Percentiles rank a stretch among this genome's conserved stretches.
These are phyloP conservation scores for Erynnis tages DNA, from an alignment of 2,888 invertebrate genomes.

Conservation along the genomic window DNA sequence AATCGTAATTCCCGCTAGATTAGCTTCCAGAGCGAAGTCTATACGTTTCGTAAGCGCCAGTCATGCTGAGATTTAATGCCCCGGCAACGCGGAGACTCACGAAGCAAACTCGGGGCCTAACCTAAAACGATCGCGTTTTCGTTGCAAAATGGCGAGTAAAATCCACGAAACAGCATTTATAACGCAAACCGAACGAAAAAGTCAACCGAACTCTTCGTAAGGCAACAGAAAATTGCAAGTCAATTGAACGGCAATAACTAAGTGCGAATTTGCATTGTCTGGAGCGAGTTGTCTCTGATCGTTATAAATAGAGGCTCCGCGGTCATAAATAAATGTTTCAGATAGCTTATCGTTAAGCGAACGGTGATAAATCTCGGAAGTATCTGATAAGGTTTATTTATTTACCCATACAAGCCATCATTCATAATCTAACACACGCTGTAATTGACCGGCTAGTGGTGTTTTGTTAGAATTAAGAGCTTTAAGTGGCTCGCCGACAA, in stretches of 20 bases:
- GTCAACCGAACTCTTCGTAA: slow-evolving; percentile 38
- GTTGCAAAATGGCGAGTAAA: slow-evolving; percentile 26
- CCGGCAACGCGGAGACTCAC: slow-evolving; percentile 50
- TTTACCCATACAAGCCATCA: slow-evolving; percentile 33
- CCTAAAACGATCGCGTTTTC: slow-evolving; percentile 31
- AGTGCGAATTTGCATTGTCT: slow-evolving; percentile 64
- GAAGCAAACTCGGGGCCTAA: slow-evolving; percentile 35
- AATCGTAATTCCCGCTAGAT: slow-evolving; percentile 52
- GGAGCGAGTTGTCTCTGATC: slow-evolving; percentile 47
- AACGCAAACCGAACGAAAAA: slow-evolving; percentile 30
- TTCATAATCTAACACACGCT: slow-evolving; percentile 32
- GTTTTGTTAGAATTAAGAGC: slow-evolving; percentile 22
- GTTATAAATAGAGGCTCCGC: slow-evolving; percentile 53
- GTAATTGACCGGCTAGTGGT: slow-evolving; percentile 24
- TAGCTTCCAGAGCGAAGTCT: slow-evolving; percentile 45
- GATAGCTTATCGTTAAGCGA: slow-evolving; percentile 55
- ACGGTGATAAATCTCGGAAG: slow-evolving; percentile 55
- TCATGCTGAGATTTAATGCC: slow-evolving; percentile 67
- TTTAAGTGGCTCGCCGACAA: slow-evolving; percentile 3
- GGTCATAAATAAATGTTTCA: slow-evolving; percentile 59
- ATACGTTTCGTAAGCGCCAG: slow-evolving; percentile 51
- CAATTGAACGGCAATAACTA: slow-evolving; percentile 51
- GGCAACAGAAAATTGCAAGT: slow-evolving; percentile 47
- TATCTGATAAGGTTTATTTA: slow-evolving; percentile 52
- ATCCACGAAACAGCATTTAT: slow-evolving; percentile 29